Evolutionary conservation across 2,113 vertebrate species (phyloP).

Genomic region (Caretta caretta): DNA sequence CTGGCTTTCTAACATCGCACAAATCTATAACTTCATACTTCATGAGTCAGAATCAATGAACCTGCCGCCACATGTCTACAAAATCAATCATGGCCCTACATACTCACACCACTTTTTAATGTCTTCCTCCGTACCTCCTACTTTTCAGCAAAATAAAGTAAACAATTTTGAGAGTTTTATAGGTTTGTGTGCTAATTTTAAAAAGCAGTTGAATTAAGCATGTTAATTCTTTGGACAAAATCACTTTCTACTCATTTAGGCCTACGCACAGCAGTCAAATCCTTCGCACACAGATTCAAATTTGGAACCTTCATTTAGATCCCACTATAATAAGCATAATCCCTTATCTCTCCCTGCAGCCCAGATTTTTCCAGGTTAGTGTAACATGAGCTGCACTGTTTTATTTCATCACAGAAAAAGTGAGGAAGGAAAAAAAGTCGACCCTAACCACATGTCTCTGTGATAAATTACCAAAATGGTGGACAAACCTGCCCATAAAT

Average conservation of each 20-base stretch:
- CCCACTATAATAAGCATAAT: background rate
- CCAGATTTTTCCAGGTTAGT: background rate
- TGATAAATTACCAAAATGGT: background rate
- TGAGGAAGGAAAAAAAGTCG: background rate
- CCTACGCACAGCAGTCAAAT: background rate
- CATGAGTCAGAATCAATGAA: constrained; percentile 62
- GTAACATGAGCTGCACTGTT: background rate
- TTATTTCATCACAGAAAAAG: background rate
- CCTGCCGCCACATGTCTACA: constrained; percentile 32
- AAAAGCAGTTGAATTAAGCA: constrained; percentile 13
- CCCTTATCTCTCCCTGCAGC: background rate
- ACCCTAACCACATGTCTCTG: background rate
- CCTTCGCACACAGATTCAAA: background rate
- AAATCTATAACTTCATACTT: constrained; percentile 58
- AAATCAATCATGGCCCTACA: constrained; percentile 38
- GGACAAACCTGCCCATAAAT: background rate
- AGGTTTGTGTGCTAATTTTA: constrained; percentile 25
- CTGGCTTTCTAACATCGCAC: constrained; percentile 35
- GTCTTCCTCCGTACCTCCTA: constrained; percentile 22
- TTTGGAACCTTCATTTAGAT: background rate
- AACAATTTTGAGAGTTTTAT: background rate
- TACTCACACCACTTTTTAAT: background rate
- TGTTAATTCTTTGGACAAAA: background rate
- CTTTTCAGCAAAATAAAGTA: constrained; percentile 24
- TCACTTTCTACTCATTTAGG: background rate